Conservation (phyloP, 2,113 vertebrate species). For the Meleagris gallopavo region DNA sequence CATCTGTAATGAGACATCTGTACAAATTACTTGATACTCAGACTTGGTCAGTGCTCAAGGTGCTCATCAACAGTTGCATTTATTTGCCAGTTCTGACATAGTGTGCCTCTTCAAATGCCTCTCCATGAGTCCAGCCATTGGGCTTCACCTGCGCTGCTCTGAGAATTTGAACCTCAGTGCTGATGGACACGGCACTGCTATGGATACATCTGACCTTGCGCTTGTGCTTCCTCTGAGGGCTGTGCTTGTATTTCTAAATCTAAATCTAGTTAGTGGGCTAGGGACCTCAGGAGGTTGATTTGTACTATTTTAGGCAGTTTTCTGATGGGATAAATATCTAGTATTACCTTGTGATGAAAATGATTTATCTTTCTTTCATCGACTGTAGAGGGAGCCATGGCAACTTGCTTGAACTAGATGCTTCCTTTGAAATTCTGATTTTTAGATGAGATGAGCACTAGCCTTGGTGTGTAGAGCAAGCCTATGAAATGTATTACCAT, state of each 20-base stretch:
- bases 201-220: not conserved
- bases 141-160: not conserved
- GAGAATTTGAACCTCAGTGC: not conserved
- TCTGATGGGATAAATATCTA: not conserved
- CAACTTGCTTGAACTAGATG: not conserved
- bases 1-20: not conserved
- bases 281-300: not conserved
- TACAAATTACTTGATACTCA: not conserved
- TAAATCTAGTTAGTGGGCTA: not conserved
- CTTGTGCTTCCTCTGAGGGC: not conserved
- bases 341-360: not conserved
- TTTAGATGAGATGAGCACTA: not conserved
- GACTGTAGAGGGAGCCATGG: conserved; percentile 27
- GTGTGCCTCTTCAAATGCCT: not conserved
- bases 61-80: not conserved
- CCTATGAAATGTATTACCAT: not conserved
- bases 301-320: not conserved
- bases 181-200: not conserved
- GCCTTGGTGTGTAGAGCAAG: not conserved
- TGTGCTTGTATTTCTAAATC: not conserved
- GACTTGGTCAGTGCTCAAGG: accelerated
- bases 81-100: not conserved
- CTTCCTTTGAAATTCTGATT: not conserved
- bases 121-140: no score
- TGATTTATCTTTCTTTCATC: not conserved